Evolutionary conservation across 2,888 invertebrate species (phyloP), one percentile per base, ranked within the genome.

Genomic region (Andricus curvator): DNA sequence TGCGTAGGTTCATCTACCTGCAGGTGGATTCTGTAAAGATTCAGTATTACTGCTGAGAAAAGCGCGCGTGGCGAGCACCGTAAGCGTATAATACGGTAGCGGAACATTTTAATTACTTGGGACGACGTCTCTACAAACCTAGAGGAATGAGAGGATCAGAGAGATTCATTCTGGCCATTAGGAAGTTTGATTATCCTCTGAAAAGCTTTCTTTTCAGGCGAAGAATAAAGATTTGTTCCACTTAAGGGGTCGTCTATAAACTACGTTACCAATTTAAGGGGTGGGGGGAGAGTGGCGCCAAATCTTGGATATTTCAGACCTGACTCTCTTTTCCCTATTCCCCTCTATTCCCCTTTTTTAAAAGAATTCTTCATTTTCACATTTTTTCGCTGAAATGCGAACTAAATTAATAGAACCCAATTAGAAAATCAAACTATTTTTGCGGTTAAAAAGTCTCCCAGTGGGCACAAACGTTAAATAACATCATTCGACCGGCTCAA

Each of bases 41-140:
- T 74, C 74, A 13, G 51, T 33, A 74, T 25, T 70, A 67, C 41
- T 37, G 37, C n/a, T 37, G 51, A 51, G 70, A 70, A 70, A 44
- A 15, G 70, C 29, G 74, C 74, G 74, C 74, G 74, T 74, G 74
- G 68, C 68, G 44, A 74, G 74, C 56, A 74, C 74, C 74, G 74
- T 56, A 70, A 70, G 48, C 70, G 51, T 70, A 70, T 70, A 70
- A 70, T 70, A 51, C 70, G 70, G 70, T 70, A 56, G 74, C 74
- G 74, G 74, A 74, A 74, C 74, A 56, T 74, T 74, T 56, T 74
- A 74, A 74, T 74, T 74, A 74, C 74, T 74, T 74, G 74, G 33
- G n/a, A 51, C 70, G 51, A 51, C 51, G n/a, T 56, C 33, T 51
- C 33, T 56, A 22, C 29, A 74, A 56, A 20, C 74, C 8, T 51